Evolutionary conservation across 2,113 vertebrate species (phyloP), one percentile per base, ranked within the genome.

Genomic region (Neogobius melanostomus): DNA sequence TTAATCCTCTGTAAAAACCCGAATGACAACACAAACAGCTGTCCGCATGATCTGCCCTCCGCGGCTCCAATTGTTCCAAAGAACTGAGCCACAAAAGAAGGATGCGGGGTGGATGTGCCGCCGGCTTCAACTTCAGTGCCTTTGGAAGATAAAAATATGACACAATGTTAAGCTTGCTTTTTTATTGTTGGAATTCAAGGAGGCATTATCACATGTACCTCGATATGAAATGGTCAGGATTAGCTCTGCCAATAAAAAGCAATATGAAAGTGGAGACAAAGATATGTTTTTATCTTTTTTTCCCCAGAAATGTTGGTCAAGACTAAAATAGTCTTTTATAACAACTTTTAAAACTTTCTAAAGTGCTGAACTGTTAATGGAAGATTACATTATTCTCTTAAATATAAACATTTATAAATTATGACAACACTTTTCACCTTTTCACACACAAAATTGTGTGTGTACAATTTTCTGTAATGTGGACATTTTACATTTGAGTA

Each of bases 1-100:
- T 52, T 84, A 86, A 91, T 87, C 87, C 82, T 48, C 56, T 68
- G 56, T 71, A 83, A 85, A 85, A 71, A 75, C 71, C 75, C 49
- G 84, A 76, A 12, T 79, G 82, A 84, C 74, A 86, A 64, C 59
- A 71, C 67, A 76, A 86, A 82, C 91, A 91, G 86, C 89, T 90
- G 90, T 36, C 52, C 16, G 50, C 65, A 72, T 47, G 53, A 64
- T 56, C 66, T 59, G 17, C 71, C 64, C 56, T 53, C 50, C 16
- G 47, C 44, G 69, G 70, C 72, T 79, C 72, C 79, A 83, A 84
- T 75, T 44, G 57, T 73, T 86, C 80, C 75, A 79, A 73, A 70
- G 16, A 45, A 43, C 14, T 28, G 48, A 66, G 68, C 67, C 68
- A 80, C 44, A 67, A 15, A 57, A 60, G 56, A 68, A 54, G 56